Percentiles rank a stretch among this genome's conserved stretches.
phyloP scores from a whole-genome alignment of 2,113 vertebrate species.

The Theropithecus gelada region DNA sequence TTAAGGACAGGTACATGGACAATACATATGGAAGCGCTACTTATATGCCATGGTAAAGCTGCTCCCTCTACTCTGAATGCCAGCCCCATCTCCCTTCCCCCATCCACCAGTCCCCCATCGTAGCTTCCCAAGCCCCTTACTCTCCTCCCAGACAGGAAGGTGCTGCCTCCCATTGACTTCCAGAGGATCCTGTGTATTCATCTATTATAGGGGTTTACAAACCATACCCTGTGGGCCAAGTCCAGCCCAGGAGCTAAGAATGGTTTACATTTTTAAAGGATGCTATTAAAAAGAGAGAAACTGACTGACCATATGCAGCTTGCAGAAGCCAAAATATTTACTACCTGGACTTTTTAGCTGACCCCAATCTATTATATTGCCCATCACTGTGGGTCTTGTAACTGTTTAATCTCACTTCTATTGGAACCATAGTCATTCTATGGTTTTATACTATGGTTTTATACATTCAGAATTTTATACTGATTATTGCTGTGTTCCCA shows the following conservation, averaged over 20 bases:
- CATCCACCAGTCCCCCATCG: not conserved
- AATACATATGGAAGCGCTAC: not conserved
- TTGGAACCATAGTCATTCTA: not conserved
- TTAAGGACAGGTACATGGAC: not conserved
- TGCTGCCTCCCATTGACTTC: not conserved
- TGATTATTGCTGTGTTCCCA: not conserved
- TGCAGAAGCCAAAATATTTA: not conserved
- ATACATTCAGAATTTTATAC: constrained; percentile 20
- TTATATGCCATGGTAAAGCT: no score
- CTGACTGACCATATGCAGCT: not conserved
- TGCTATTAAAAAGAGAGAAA: not conserved
- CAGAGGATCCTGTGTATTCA: not conserved
- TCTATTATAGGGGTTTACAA: not conserved
- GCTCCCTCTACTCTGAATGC: not conserved
- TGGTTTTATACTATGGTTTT: no score
- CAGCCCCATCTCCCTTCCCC: not conserved
- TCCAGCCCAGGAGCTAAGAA: not conserved
- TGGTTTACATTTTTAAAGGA: not conserved
- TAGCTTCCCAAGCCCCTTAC: not conserved
- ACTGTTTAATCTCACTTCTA: not conserved
- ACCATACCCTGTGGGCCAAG: not conserved
- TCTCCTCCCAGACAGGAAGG: not conserved
- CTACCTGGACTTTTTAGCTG: not conserved
- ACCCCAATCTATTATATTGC: not conserved
- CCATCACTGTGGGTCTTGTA: not conserved